Base-by-base conservation (phyloP, 1,140 invertebrate species). In the Pollicipes pollicipes region DNA sequence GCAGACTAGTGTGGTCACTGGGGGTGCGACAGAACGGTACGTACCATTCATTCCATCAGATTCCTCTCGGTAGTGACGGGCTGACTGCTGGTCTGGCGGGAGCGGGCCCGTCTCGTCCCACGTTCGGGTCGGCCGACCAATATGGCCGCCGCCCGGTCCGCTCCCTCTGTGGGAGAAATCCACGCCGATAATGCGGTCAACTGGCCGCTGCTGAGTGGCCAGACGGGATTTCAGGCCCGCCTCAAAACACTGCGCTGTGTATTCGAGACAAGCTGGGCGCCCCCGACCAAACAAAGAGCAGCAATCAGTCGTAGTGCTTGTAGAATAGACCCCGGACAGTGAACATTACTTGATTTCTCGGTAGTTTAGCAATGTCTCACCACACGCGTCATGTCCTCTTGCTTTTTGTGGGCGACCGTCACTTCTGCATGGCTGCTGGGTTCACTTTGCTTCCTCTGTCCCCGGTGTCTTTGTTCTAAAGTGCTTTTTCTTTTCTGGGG, bases 1-100 rank as follows among this genome's bases (percentile, higher is more conserved):
- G 88, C 83, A 90, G 94, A 90, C 93, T 94, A 87, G 93, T 95
- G 89, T 95, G 92, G 92, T 93, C 91, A 83, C 87, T 95, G 87
- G 91, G 91, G 87, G 90, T 90, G 85, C 88, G 94, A 85, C 91
- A 91, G 84, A 91, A 95, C 85, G 91, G 92, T 94, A 86, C 90
- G 90, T 89, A 77, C 73, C 67, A 71, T 73, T 58, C 67, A 71
- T 73, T 58, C 45, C 45, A 58, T 58, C 45, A 24, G n/a, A 17
- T 21, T 58, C 45, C 10, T 24, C 6, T 10, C 45, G 45, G 45
- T 58, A 58, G 45, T 58, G 45, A 10, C 45, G 45, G 13, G 45
- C 45, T 58, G 45, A 58, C 45, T 58, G 45, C 45, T 58, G 45
- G 45, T 58, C 45, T 58, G 17, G 21, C 13, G 6, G 45, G 35